Percentiles rank a stretch among this genome's conserved stretches.
Evolutionary conservation across 2,888 invertebrate species (phyloP).

Genomic region (Trissolcus japonicus): DNA sequence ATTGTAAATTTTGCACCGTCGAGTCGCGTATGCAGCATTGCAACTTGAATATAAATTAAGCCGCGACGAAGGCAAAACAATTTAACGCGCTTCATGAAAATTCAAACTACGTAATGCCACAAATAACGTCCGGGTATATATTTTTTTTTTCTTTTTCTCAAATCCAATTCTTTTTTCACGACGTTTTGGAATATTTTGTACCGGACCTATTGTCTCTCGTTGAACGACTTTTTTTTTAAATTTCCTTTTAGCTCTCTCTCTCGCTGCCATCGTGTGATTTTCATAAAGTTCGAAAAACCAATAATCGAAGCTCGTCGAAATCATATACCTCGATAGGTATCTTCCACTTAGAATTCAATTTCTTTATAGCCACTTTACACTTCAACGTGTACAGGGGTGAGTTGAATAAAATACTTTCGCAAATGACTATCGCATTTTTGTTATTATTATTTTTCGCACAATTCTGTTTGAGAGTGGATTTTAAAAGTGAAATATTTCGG

Average conservation of each 20-base stretch:
- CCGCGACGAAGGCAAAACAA: conserved; percentile 46
- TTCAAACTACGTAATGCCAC: conserved; percentile 49
- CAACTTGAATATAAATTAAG: conserved; percentile 53
- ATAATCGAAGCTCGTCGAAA: conserved; percentile 47
- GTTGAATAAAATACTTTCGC: conserved; percentile 39
- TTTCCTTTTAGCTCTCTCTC: conserved; percentile 1
- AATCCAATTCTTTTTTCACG: conserved; percentile 25
- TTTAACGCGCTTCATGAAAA: conserved; percentile 53
- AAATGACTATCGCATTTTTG: conserved; percentile 35
- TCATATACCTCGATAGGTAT: conserved; percentile 44
- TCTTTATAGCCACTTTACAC: conserved; percentile 54
- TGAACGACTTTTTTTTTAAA: background rate
- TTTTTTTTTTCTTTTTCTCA: conserved; percentile 14
- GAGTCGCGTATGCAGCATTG: conserved; percentile 31
- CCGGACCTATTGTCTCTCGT: background rate
- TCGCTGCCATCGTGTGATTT: conserved; percentile 28
- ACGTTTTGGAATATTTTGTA: background rate
- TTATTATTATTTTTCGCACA: conserved; percentile 1
- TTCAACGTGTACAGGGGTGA: conserved; percentile 34
- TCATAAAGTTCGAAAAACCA: conserved; percentile 52
- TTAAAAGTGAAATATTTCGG: background rate
- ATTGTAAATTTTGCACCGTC: conserved; percentile 42
- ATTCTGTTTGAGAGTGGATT: no score
- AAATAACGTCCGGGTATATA: conserved; percentile 16
- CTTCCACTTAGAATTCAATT: conserved; percentile 50